Conservation (phyloP, 2,888 invertebrate genomes). For the Eristalinus sepulchralis region DNA sequence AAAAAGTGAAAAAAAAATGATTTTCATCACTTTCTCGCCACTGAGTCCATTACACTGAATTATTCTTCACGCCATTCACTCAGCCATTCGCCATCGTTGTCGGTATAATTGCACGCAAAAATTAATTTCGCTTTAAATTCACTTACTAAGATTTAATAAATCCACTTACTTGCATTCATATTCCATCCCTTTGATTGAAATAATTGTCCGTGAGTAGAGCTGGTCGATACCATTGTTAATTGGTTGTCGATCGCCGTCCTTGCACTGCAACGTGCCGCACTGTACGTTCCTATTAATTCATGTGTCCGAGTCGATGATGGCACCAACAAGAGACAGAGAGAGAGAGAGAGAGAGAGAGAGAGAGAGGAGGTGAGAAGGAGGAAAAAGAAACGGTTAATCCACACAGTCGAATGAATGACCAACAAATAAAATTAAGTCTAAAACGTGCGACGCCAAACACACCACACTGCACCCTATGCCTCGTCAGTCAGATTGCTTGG, state of each 20-base stretch:
- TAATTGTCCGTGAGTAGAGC: conserved; percentile 92
- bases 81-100: background rate
- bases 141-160: background rate
- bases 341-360: background rate
- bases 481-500: too few relatives aligned
- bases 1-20: background rate
- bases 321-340: background rate
- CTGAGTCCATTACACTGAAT: background rate
- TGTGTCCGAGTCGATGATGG: background rate
- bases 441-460: conserved; percentile 5
- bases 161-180: conserved; percentile 98
- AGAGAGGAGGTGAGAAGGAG: background rate
- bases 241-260: conserved; percentile 92
- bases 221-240: conserved; percentile 90
- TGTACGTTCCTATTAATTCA: conserved; percentile 88
- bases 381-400: background rate
- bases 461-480: background rate
- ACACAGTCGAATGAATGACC: background rate
- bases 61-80: background rate
- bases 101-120: background rate
- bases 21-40: background rate
- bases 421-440: background rate
- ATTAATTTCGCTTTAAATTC: background rate
- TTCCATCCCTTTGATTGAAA: conserved; percentile 93
- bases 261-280: conserved; percentile 97